Conservation (phyloP, 2,113 vertebrate species). For the Vulpes vulpes region DNA sequence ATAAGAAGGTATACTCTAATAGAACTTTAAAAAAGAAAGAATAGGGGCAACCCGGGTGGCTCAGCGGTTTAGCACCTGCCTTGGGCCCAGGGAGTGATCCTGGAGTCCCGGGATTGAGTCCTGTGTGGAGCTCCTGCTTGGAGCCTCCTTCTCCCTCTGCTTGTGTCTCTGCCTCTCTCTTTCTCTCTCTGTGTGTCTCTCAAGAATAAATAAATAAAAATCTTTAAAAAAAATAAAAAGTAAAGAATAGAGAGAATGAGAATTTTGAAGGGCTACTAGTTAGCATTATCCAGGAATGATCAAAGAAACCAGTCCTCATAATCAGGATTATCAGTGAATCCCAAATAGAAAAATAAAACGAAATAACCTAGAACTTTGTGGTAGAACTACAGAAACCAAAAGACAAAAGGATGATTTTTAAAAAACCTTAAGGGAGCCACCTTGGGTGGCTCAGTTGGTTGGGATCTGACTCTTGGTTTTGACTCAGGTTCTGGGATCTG, state of each 20-base stretch:
- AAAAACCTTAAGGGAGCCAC: background rate
- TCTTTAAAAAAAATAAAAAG: background rate
- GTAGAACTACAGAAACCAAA: background rate
- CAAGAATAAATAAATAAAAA: too few relatives aligned
- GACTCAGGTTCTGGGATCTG: background rate
- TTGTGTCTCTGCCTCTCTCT: too few relatives aligned
- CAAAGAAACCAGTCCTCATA: background rate
- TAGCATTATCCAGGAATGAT: background rate
- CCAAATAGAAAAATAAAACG: background rate
- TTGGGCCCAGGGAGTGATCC: too few relatives aligned
- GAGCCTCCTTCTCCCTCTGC: too few relatives aligned
- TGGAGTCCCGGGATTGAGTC: too few relatives aligned
- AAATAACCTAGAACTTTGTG: background rate
- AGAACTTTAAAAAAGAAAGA: background rate
- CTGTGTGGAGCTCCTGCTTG: too few relatives aligned
- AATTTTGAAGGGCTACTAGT: background rate
- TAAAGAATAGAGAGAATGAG: background rate
- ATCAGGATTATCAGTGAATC: background rate
- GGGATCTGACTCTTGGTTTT: background rate
- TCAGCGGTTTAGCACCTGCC: too few relatives aligned
- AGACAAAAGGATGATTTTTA: background rate
- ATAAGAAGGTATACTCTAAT: background rate
- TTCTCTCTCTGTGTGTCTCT: too few relatives aligned
- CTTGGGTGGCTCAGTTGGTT: background rate
- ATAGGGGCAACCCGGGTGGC: too few relatives aligned